Conservation (phyloP, 2,113 vertebrate species). For the Passer montanus region DNA sequence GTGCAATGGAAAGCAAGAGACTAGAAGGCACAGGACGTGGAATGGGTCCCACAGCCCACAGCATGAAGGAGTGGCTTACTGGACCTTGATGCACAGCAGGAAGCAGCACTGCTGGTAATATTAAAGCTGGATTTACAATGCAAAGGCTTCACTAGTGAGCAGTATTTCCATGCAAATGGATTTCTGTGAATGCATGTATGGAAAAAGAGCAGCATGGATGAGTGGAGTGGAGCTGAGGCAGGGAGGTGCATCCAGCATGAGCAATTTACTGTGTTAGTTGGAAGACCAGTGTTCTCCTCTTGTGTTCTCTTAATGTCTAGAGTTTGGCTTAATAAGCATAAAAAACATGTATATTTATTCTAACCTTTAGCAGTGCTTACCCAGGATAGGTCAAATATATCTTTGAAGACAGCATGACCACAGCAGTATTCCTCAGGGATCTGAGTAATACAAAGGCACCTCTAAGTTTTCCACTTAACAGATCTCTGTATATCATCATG, state of each 20-base stretch:
- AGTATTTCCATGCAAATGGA: constrained; percentile 5
- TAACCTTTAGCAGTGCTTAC: not conserved
- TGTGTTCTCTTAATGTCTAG: not conserved
- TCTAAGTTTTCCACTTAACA: not conserved
- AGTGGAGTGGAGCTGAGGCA: not conserved
- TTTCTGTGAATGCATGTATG: not conserved
- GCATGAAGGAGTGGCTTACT: not conserved
- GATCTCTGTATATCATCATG: not conserved
- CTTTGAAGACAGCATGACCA: not conserved
- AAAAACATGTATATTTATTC: not conserved
- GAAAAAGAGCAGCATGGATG: not conserved
- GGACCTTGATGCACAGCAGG: not conserved
- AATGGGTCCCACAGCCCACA: not conserved
- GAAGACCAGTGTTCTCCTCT: not conserved
- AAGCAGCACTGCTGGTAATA: not conserved
- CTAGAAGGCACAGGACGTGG: rapidly evolving
- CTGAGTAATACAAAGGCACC: not conserved
- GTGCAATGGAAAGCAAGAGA: not conserved
- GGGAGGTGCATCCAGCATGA: not conserved
- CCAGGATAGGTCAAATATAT: not conserved
- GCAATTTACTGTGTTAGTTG: not conserved
- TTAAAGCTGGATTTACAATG: not conserved
- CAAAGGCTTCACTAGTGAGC: not conserved
- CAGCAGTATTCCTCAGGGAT: not conserved
- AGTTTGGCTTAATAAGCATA: not conserved